These are phyloP conservation scores for Scolopax rusticola DNA, from an alignment of 2,797 vertebrate genomes.

Conservation along the genomic window DNA sequence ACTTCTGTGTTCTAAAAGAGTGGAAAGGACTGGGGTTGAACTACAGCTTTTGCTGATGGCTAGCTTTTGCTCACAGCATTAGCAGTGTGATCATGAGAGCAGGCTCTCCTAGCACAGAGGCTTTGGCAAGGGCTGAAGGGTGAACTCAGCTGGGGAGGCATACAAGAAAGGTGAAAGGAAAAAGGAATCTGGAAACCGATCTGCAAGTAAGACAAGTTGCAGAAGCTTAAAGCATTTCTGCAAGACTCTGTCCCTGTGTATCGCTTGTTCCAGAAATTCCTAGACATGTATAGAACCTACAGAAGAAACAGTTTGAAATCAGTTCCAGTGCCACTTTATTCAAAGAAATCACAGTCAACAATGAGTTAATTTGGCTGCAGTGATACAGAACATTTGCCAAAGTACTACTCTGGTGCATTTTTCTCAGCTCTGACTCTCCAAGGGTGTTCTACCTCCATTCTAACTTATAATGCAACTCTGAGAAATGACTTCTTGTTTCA, in stretches of 20 bases:
- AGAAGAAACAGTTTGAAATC: not conserved
- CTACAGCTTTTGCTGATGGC: not conserved
- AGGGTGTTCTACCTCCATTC: conserved; percentile 27
- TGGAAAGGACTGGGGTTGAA: not conserved
- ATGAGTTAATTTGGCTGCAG: conserved; percentile 38
- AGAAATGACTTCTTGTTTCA: conserved; percentile 49
- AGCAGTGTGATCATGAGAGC: not conserved
- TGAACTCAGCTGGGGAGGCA: not conserved
- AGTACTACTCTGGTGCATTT: conserved; percentile 29
- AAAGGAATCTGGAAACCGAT: not conserved
- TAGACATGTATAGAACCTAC: not conserved
- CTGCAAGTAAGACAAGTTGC: not conserved
- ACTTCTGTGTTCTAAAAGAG: not conserved
- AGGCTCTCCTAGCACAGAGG: not conserved
- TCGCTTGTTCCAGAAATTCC: not conserved
- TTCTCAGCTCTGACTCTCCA: conserved; percentile 34
- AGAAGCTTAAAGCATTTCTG: not conserved
- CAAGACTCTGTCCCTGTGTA: not conserved
- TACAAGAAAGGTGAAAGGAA: conserved; percentile 1
- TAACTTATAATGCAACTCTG: conserved; percentile 4
- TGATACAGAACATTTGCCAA: conserved; percentile 47
- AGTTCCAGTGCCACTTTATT: not conserved
- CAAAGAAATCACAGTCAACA: conserved; percentile 4
- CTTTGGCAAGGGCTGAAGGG: conserved; percentile 26
- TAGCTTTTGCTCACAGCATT: conserved; percentile 14